These are phyloP conservation scores for Ophraella communa DNA, from an alignment of 2,888 invertebrate species.

Conservation along the genomic window DNA sequence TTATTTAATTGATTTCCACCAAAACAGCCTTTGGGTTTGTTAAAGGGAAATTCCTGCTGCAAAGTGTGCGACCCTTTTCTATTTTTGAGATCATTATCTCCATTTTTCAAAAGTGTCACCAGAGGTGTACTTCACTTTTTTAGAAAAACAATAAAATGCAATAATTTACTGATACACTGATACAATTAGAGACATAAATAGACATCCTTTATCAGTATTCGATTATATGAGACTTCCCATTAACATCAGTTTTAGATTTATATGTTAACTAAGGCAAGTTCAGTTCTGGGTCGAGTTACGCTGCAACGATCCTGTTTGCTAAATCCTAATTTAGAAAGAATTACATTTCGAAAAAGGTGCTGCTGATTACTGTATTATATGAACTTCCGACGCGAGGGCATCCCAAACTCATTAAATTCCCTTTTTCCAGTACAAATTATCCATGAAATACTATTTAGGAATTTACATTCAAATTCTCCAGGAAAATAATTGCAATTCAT, in stretches of 20 bases:
- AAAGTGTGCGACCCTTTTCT: background rate
- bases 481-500: constrained; percentile 12
- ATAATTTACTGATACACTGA: too few species aligned
- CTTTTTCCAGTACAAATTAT: constrained; percentile 22
- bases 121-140: background rate
- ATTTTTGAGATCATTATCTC: background rate
- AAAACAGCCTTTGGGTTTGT: background rate
- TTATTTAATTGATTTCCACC: constrained; percentile 18
- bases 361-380: constrained; percentile 28
- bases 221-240: too few species aligned
- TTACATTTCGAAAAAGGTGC: constrained; percentile 28
- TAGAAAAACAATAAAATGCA: too few species aligned
- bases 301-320: constrained; percentile 11
- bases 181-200: too few species aligned
- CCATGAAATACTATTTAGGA: constrained; percentile 9
- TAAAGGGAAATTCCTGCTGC: background rate
- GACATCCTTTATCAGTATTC: too few species aligned
- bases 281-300: background rate
- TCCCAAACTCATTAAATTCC: constrained; percentile 23
- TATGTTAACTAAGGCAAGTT: too few species aligned
- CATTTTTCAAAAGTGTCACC: background rate
- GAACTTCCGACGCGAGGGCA: constrained; percentile 13
- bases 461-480: constrained; percentile 8
- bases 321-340: constrained; percentile 29
- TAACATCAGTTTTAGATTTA: too few species aligned